Evolutionary conservation across 2,113 vertebrate species (phyloP).

Genomic region (Canis aureus): DNA sequence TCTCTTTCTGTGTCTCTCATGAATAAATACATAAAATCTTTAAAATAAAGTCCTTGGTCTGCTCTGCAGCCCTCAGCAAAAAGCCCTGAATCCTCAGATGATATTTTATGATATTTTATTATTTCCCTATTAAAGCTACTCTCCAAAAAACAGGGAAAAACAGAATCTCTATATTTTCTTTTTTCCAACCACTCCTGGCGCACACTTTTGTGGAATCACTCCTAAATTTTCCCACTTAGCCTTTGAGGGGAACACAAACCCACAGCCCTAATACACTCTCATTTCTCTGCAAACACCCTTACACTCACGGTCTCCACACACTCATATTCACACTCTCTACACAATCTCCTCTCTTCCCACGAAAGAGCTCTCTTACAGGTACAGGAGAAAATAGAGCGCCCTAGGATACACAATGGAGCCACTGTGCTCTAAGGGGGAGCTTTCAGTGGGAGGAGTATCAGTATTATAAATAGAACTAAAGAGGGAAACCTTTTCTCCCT

Average conservation of each 20-base stretch:
- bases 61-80: not conserved
- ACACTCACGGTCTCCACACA: not conserved
- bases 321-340: not conserved
- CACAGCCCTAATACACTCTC: not conserved
- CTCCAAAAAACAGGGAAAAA: not conserved
- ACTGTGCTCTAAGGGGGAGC: conserved; percentile 69
- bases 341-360: not conserved
- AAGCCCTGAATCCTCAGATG: conserved; percentile 9
- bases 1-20: too few relatives aligned
- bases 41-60: not conserved
- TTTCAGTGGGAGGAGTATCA: not conserved
- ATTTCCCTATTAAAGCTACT: conserved; percentile 5
- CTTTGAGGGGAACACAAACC: not conserved
- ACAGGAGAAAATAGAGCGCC: not conserved
- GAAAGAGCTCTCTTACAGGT: conserved; percentile 9
- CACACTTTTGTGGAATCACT: not conserved
- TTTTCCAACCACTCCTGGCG: not conserved
- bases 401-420: conserved; percentile 62
- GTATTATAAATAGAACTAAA: conserved; percentile 70
- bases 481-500: conserved; percentile 54
- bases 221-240: conserved; percentile 20
- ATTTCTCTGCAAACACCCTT: not conserved
- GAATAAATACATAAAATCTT: too few relatives aligned
- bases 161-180: not conserved
- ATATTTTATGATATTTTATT: not conserved